A percentile compares a stretch with the other conserved stretches of the same genome.
Conservation (phyloP, 2,888 invertebrate species). For the Phyto melanocephala region DNA sequence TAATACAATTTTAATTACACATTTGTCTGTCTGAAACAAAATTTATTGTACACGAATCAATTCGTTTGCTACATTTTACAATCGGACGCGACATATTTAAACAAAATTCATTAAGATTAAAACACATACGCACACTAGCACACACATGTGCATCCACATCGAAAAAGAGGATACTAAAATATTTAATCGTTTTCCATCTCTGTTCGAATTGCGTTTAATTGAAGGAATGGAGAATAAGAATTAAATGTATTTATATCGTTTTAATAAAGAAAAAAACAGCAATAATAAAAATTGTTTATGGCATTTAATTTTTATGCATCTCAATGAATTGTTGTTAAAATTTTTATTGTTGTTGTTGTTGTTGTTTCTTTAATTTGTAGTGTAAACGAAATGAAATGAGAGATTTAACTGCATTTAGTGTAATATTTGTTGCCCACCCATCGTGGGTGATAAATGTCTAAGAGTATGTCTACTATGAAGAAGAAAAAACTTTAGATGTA, state of each 20-base stretch:
- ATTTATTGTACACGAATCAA: constrained; percentile 23
- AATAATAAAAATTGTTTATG: constrained; percentile 55
- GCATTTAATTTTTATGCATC: constrained; percentile 38
- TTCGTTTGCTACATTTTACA: constrained; percentile 25
- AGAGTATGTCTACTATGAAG: not conserved
- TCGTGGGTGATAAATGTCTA: constrained; percentile 54
- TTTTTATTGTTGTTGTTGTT: constrained; percentile 15
- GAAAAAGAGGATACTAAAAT: constrained; percentile 31
- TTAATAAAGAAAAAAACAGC: constrained; percentile 12
- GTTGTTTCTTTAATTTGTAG: constrained; percentile 5
- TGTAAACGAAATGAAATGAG: constrained; percentile 42
- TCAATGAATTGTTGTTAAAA: constrained; percentile 17
- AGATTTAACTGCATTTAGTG: constrained; percentile 33
- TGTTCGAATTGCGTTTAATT: constrained; percentile 6
- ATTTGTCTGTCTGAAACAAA: not conserved
- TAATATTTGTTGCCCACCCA: constrained; percentile 56
- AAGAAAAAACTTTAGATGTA: not conserved
- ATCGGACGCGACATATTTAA: constrained; percentile 62
- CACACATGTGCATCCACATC: not conserved
- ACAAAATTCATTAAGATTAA: constrained; percentile 29
- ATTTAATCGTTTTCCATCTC: not conserved
- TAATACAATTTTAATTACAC: not conserved
- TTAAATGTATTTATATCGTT: constrained; percentile 10
- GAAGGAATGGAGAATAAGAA: constrained; percentile 5
- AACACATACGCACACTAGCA: not conserved